These are phyloP conservation scores for Acleris laterana DNA, from an alignment of 2,888 invertebrate species.

Conservation along the genomic window DNA sequence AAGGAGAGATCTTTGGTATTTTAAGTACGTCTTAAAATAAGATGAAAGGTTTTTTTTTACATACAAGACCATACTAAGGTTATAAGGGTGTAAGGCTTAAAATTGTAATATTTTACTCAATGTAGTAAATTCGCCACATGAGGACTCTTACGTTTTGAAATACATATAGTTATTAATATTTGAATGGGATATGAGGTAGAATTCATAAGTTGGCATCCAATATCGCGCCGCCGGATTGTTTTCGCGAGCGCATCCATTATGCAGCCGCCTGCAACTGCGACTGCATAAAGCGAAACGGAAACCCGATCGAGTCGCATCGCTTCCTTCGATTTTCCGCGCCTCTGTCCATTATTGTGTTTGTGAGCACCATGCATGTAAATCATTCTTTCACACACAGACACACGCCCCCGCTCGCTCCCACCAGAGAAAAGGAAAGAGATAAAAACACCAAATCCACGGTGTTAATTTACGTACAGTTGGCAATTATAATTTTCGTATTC, in stretches of 20 bases:
- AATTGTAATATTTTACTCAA: too few species aligned
- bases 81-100: too few species aligned
- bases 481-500: conserved; percentile 82
- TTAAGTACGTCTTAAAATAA: too few species aligned
- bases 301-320: conserved; percentile 68
- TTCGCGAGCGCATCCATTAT: conserved; percentile 57
- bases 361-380: conserved; percentile 78
- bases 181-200: not conserved
- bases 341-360: conserved; percentile 78
- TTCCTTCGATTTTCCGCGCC: conserved; percentile 77
- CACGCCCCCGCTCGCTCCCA: conserved; percentile 39
- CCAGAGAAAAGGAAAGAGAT: conserved; percentile 54
- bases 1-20: too few species aligned
- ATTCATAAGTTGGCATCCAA: conserved; percentile 13
- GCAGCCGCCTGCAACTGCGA: conserved; percentile 53
- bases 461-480: conserved; percentile 84
- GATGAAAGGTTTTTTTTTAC: too few species aligned
- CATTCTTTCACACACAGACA: conserved; percentile 52
- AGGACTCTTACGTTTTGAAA: too few species aligned
- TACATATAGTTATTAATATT: too few species aligned
- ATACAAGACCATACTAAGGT: too few species aligned
- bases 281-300: conserved; percentile 66
- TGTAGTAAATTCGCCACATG: too few species aligned
- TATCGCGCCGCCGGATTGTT: conserved; percentile 39
- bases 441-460: conserved; percentile 71